Conservation (phyloP, 2,888 invertebrate genomes). For the Watsonalla binaria region DNA sequence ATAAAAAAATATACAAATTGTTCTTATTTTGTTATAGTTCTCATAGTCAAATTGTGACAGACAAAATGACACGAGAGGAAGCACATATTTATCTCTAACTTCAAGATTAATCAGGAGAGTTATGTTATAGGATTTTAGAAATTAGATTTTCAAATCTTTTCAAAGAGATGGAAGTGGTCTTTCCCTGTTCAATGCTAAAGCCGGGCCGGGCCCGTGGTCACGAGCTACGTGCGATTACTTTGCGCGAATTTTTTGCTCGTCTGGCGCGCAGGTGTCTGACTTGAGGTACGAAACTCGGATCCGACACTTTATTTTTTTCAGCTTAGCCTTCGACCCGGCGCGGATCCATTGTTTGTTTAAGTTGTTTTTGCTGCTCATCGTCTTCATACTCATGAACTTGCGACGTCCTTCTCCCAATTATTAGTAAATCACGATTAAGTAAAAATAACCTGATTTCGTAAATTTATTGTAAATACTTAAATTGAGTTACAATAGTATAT, state of each 20-base stretch:
- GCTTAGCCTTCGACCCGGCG: conserved; percentile 46
- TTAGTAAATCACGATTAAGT: not conserved
- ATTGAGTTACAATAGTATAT: not conserved
- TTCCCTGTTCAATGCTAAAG: conserved; percentile 37
- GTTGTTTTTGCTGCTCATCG: conserved; percentile 43
- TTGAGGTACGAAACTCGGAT: conserved; percentile 34
- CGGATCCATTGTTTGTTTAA: conserved; percentile 53
- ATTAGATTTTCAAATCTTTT: conserved; percentile 16
- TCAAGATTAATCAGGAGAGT: no score
- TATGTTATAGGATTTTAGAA: no score
- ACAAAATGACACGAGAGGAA: no score
- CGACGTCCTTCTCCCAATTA: conserved; percentile 9
- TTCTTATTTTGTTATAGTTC: no score
- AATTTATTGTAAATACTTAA: not conserved
- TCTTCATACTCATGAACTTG: conserved; percentile 23
- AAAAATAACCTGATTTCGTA: not conserved
- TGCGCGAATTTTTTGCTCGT: conserved; percentile 61
- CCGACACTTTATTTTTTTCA: conserved; percentile 46
- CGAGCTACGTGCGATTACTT: conserved; percentile 30
- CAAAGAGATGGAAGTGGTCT: conserved; percentile 35
- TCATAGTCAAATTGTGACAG: no score
- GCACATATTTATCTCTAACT: no score
- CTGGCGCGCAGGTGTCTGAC: conserved; percentile 65
- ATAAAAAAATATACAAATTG: no score
- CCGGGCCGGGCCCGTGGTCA: conserved; percentile 5